Base-by-base conservation (phyloP, 2,888 invertebrate genomes). In the Aromia moschata region DNA sequence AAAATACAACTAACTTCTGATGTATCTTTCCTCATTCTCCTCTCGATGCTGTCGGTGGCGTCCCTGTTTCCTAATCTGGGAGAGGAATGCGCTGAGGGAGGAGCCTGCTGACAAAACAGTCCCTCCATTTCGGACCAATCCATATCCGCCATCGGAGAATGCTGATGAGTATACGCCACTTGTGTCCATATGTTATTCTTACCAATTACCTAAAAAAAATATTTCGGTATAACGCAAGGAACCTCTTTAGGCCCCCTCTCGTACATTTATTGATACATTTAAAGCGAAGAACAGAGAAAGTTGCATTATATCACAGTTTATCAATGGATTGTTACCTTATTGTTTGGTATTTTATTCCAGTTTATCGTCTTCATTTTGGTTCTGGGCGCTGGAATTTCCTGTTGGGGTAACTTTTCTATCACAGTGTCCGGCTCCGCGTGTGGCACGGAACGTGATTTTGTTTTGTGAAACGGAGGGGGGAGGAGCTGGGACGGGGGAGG, bases 361-460 rank as follows among this genome's bases (percentile, higher is more conserved):
- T 98, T 97, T 65, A 98, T 91, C 0, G 96, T 95, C 83, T 96
- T 96, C 96, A 98, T 96, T 81, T 96, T 97, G 18, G 92, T 88
- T 80, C 92, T 94, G n/a, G 98, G 97, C 58, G 90, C 89, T 0
- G 97, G 97, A 1, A 93, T 96, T 74, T 93, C 92, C 77, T 94
- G 94, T 74, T 95, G 95, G 10, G 95, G 95, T 72, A 95, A 83
- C 69, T 92, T 85, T 63, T 83, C 83, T 40, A 82, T 80, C 61
- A 77, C 73, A 61, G 75, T 70, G 56, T 80, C 81, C 4, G 73
- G 64, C 57, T 80, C 77, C 44, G 74, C 76, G 14, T 77, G 72
- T 16, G 68, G 65, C 14, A 56, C 33, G 45, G 56, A 33, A 11
- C 53, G 62, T 12, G 56, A 10, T 61, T 62, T 65, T 7, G 60